These are phyloP conservation scores for Sebastes vulpes DNA, from an alignment of 2,797 vertebrate species.

Conservation along the genomic window DNA sequence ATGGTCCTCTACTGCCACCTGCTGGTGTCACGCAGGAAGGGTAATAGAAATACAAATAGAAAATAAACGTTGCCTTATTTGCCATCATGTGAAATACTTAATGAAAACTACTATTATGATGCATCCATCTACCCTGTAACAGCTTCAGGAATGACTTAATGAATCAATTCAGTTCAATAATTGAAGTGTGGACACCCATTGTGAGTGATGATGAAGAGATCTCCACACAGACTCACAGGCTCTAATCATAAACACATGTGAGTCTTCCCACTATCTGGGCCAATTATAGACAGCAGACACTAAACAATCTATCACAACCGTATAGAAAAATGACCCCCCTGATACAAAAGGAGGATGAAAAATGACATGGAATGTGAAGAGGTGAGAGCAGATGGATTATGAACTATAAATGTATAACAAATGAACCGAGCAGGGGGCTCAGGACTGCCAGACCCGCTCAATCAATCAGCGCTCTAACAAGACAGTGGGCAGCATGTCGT, in stretches of 20 bases:
- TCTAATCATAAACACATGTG: slow-evolving; percentile 74
- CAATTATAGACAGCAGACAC: slow-evolving; percentile 62
- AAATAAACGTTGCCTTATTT: not conserved
- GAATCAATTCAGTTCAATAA: slow-evolving; percentile 13
- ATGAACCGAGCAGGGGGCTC: slow-evolving; percentile 75
- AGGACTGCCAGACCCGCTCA: slow-evolving; percentile 68
- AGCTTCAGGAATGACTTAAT: slow-evolving; percentile 8
- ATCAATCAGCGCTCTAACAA: slow-evolving; percentile 83
- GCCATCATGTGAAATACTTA: not conserved
- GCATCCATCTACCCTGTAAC: not conserved
- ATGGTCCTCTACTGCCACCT: slow-evolving; percentile 81
- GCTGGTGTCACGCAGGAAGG: slow-evolving; percentile 28
- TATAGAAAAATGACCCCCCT: slow-evolving; percentile 62
- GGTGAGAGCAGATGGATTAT: slow-evolving; percentile 82
- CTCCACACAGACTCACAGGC: not conserved
- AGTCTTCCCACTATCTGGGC: slow-evolving; percentile 66
- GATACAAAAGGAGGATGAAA: slow-evolving; percentile 69
- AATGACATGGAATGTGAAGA: slow-evolving; percentile 56
- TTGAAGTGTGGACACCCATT: slow-evolving; percentile 15
- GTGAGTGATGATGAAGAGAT: slow-evolving; percentile 58
- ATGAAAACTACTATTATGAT: not conserved
- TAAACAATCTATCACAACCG: slow-evolving; percentile 62
- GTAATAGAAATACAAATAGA: not conserved
- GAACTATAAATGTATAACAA: slow-evolving; percentile 82
- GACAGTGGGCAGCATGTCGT: slow-evolving; percentile 64